phyloP scores from a whole-genome alignment of 2,888 invertebrate genomes.

The Podabrus alpinus region DNA sequence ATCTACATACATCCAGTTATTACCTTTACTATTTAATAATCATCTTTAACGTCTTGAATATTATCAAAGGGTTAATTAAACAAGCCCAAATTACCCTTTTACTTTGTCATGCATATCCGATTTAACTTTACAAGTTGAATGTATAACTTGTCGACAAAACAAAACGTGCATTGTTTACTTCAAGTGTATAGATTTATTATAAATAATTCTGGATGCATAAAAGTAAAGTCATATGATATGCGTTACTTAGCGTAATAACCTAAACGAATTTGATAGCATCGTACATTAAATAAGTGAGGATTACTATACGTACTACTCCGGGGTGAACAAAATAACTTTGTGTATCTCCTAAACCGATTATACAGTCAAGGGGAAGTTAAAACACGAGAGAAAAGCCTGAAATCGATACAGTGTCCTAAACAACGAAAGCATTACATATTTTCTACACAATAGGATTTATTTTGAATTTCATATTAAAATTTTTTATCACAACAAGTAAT shows the following conservation, averaged over 20 bases:
- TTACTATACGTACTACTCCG: slow-evolving; percentile 15
- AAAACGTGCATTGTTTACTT: neutral
- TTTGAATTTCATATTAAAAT: neutral
- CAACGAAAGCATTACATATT: neutral
- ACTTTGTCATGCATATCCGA: slow-evolving; percentile 4
- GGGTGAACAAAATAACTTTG: slow-evolving; percentile 16
- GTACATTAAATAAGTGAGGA: slow-evolving; percentile 10
- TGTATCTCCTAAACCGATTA: slow-evolving; percentile 22
- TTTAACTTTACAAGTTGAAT: neutral
- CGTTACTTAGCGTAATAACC: neutral
- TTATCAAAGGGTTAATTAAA: slow-evolving; percentile 28
- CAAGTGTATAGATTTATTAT: neutral
- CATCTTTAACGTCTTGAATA: slow-evolving; percentile 26
- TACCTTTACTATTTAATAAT: slow-evolving; percentile 30
- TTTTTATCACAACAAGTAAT: neutral
- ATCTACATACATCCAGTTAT: slow-evolving; percentile 25
- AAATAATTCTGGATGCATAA: neutral
- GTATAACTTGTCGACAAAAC: neutral
- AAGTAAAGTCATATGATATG: neutral
- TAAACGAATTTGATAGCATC: slow-evolving; percentile 3
- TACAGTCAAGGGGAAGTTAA: slow-evolving; percentile 19
- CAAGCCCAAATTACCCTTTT: slow-evolving; percentile 17
- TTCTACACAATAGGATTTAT: slow-evolving; percentile 1
- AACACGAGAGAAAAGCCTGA: slow-evolving; percentile 13
- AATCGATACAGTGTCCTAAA: slow-evolving; percentile 8